Conservation (phyloP, 2,888 invertebrate species). For the Coelopa pilipes region DNA sequence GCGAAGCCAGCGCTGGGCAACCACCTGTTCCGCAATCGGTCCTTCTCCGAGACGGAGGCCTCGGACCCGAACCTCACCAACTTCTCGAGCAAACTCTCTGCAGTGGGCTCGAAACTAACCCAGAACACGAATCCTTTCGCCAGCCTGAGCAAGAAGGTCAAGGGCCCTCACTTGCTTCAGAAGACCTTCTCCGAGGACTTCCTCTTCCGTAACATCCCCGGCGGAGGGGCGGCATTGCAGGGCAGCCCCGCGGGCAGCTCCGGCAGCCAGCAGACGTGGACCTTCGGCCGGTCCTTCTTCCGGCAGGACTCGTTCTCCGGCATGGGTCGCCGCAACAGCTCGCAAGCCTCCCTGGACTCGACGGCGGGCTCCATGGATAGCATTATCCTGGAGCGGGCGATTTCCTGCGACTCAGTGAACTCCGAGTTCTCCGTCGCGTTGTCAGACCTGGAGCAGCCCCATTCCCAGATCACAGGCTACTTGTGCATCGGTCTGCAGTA, state of each 20-base stretch:
- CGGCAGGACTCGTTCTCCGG: slow-evolving; percentile 61
- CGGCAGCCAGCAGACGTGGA: slow-evolving; percentile 55
- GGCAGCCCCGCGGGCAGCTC: slow-evolving; percentile 31
- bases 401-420: slow-evolving; percentile 83
- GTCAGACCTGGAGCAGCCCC: slow-evolving; percentile 76
- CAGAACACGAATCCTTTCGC: slow-evolving; percentile 57
- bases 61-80: slow-evolving; percentile 52
- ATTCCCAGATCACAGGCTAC: slow-evolving; percentile 78
- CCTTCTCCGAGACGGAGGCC: slow-evolving; percentile 58
- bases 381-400: slow-evolving; percentile 69
- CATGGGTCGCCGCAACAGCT: slow-evolving; percentile 60
- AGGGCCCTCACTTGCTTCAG: slow-evolving; percentile 62
- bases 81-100: slow-evolving; percentile 50
- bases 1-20: slow-evolving; percentile 9
- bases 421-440: slow-evolving; percentile 81
- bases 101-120: slow-evolving; percentile 47
- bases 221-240: slow-evolving; percentile 1
- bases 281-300: slow-evolving; percentile 59
- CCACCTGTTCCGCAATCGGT: slow-evolving; percentile 55
- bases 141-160: slow-evolving; percentile 58
- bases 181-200: slow-evolving; percentile 67
- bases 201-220: slow-evolving; percentile 57
- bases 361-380: slow-evolving; percentile 58
- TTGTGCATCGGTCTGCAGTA: slow-evolving; percentile 81
- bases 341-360: slow-evolving; percentile 60